These are phyloP conservation scores for Peribatodes rhomboidaria DNA, from an alignment of 2,888 invertebrate species.

Conservation along the genomic window DNA sequence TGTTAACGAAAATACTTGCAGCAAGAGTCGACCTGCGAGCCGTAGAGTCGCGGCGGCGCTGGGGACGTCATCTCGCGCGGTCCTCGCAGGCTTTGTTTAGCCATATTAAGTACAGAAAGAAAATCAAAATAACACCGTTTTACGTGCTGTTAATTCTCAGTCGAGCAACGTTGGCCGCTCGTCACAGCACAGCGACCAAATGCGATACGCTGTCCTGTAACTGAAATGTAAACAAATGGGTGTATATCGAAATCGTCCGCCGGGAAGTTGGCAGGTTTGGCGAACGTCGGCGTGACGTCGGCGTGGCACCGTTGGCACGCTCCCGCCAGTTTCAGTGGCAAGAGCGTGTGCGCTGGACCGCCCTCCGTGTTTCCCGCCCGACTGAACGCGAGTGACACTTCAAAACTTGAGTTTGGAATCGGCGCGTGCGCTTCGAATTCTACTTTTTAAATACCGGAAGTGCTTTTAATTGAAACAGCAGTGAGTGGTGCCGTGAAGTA, in stretches of 20 bases:
- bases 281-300: slow-evolving; percentile 63
- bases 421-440: slow-evolving; percentile 47
- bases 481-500: slow-evolving; percentile 53
- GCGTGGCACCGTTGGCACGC: slow-evolving; percentile 57
- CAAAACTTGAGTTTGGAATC: slow-evolving; percentile 58
- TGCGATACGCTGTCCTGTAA: slow-evolving; percentile 54
- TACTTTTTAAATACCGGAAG: slow-evolving; percentile 47
- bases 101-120: slow-evolving; percentile 56
- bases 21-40: not conserved
- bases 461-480: slow-evolving; percentile 50
- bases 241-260: slow-evolving; percentile 57
- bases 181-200: slow-evolving; percentile 57
- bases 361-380: slow-evolving; percentile 69
- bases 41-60: slow-evolving; percentile 10
- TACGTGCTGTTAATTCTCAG: slow-evolving; percentile 61
- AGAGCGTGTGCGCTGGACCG: slow-evolving; percentile 76
- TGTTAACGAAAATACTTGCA: slow-evolving; percentile 54
- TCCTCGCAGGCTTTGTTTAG: slow-evolving; percentile 58
- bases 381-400: slow-evolving; percentile 73
- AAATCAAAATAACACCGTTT: slow-evolving; percentile 68
- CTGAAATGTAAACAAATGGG: slow-evolving; percentile 58
- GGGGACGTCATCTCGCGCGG: slow-evolving; percentile 35
- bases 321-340: slow-evolving; percentile 72
- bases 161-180: slow-evolving; percentile 52
- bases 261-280: slow-evolving; percentile 59